phyloP scores from a whole-genome alignment of 1,140 invertebrate species.

The Panulirus ornatus region DNA sequence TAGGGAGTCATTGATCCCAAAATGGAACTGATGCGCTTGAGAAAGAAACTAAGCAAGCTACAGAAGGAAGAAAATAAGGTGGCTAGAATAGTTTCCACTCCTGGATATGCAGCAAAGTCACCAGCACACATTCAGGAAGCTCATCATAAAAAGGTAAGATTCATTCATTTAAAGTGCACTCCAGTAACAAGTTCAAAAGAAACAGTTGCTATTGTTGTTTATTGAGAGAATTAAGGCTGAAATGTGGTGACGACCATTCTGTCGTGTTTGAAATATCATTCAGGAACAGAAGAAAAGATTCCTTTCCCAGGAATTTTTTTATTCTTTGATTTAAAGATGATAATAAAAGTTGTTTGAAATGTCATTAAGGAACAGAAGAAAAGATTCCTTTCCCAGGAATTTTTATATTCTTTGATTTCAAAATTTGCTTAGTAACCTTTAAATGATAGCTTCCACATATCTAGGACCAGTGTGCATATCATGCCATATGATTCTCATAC shows the following conservation, averaged over 20 bases:
- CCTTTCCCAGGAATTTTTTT: neutral
- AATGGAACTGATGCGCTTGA: slow-evolving; percentile 26
- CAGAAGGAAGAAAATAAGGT: slow-evolving; percentile 41
- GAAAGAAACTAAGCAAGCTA: slow-evolving; percentile 36
- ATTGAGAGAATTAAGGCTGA: neutral
- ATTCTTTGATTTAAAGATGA: neutral
- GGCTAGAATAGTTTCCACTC: neutral
- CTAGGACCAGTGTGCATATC: too few species aligned
- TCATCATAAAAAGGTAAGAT: slow-evolving; percentile 28
- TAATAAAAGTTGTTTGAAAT: neutral
- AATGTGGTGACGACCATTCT: neutral
- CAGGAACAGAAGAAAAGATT: neutral
- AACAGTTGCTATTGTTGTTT: neutral
- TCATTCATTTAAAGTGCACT: neutral
- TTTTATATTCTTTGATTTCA: neutral
- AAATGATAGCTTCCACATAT: too few species aligned
- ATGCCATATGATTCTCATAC: too few species aligned
- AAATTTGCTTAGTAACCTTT: too few species aligned
- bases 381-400: neutral
- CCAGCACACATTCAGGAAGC: slow-evolving; percentile 35
- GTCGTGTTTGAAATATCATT: neutral
- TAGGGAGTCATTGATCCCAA: slow-evolving; percentile 50
- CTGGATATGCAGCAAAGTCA: slow-evolving; percentile 18
- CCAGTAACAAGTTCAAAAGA: neutral
- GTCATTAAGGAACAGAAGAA: neutral